Evolutionary conservation across 2,888 invertebrate genomes (phyloP).

Genomic region (Pollenia amentaria): DNA sequence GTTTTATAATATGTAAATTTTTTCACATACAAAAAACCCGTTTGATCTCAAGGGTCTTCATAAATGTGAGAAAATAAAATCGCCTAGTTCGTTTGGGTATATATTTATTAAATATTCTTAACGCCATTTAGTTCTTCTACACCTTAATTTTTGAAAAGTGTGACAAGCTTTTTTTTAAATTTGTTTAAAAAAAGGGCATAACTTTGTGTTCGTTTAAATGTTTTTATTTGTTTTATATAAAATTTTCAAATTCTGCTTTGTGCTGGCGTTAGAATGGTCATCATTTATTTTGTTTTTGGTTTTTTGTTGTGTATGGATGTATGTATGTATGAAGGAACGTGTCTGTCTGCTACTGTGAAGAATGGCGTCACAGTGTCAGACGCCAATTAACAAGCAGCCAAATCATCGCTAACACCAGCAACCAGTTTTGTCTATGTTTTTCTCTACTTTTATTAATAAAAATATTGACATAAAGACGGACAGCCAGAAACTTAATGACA

Average conservation of each 20-base stretch:
- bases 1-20: too few species aligned
- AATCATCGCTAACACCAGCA: conserved; percentile 6
- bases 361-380: conserved; percentile 37
- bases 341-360: neutral
- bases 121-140: conserved; percentile 19
- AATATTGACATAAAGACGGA: conserved; percentile 29
- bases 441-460: conserved; percentile 25
- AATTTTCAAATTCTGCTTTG: conserved; percentile 2
- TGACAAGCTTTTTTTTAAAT: neutral
- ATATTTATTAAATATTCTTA: conserved; percentile 10
- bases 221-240: conserved; percentile 5
- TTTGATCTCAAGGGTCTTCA: neutral
- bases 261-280: neutral
- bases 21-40: neutral
- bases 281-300: neutral
- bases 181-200: neutral
- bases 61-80: neutral
- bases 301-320: neutral
- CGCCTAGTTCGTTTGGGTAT: neutral
- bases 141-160: neutral
- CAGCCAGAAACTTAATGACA: conserved; percentile 25
- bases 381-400: conserved; percentile 33
- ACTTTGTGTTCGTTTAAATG: neutral
- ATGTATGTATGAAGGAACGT: too few species aligned
- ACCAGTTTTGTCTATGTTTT: conserved; percentile 1